These are phyloP conservation scores for Mellivora capensis DNA, from an alignment of 2,113 vertebrate genomes.

Conservation along the genomic window DNA sequence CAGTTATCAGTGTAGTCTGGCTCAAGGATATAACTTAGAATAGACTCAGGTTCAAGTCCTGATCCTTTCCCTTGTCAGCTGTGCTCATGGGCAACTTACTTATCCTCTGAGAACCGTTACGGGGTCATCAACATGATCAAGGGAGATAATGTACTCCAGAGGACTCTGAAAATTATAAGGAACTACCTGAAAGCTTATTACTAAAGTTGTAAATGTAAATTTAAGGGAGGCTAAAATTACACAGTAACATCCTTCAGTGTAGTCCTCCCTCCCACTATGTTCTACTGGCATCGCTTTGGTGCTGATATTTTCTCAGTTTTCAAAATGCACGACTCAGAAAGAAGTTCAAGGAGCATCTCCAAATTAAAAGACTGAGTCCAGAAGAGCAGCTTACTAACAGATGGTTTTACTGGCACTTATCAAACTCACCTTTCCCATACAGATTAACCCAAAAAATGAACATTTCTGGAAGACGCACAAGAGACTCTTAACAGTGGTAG, in stretches of 20 bases:
- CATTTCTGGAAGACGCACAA: neutral
- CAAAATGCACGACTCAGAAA: slow-evolving; percentile 37
- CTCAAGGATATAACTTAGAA: neutral
- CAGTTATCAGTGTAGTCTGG: neutral
- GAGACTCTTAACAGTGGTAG: neutral
- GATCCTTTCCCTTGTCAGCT: neutral
- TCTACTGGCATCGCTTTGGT: neutral
- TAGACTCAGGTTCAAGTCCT: neutral
- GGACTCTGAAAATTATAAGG: neutral
- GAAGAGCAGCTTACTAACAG: slow-evolving; percentile 20
- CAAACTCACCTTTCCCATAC: neutral
- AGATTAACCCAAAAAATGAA: neutral
- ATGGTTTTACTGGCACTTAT: neutral
- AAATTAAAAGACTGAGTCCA: neutral
- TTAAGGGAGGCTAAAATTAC: neutral
- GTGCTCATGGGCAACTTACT: neutral
- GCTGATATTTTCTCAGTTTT: slow-evolving; percentile 46
- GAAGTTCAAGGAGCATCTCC: neutral
- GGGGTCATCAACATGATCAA: slow-evolving; percentile 3
- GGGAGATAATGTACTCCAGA: neutral
- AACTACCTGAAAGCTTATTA: neutral
- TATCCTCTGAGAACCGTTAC: neutral
- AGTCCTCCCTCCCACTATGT: neutral
- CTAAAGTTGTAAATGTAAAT: neutral
- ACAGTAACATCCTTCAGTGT: neutral